A percentile compares a stretch with the other conserved stretches of the same genome.
These are phyloP conservation scores for Hirundo rustica DNA, from an alignment of 2,797 vertebrate species.

Conservation along the genomic window DNA sequence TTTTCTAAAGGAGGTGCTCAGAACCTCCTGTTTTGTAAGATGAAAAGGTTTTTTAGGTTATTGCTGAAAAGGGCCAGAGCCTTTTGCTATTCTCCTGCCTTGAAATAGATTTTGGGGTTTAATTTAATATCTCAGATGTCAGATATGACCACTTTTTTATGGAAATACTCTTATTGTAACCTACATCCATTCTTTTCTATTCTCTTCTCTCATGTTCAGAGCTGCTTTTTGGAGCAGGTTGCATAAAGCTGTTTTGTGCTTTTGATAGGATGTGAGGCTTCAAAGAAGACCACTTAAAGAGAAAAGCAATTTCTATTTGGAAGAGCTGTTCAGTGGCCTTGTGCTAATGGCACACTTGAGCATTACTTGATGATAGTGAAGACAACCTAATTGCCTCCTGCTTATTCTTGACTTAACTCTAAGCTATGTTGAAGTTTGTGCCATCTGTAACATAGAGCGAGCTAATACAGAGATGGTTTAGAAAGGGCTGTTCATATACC, in stretches of 20 bases:
- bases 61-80: slow-evolving; percentile 53
- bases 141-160: slow-evolving; percentile 44
- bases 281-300: slow-evolving; percentile 53
- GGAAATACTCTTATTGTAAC: slow-evolving; percentile 59
- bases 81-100: slow-evolving; percentile 50
- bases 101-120: slow-evolving; percentile 58
- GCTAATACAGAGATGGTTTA: not conserved
- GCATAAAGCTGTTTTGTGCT: slow-evolving; percentile 62
- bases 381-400: slow-evolving; percentile 13
- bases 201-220: slow-evolving; percentile 22
- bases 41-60: slow-evolving; percentile 45
- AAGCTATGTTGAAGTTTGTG: not conserved
- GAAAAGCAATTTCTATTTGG: slow-evolving; percentile 42
- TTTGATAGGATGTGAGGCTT: slow-evolving; percentile 38
- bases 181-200: slow-evolving; percentile 37
- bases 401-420: slow-evolving; percentile 28
- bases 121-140: slow-evolving; percentile 62
- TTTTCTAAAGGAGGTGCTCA: slow-evolving; percentile 21
- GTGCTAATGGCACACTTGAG: slow-evolving; percentile 46
- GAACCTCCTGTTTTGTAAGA: slow-evolving; percentile 50
- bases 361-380: not conserved
- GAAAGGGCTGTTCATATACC: not conserved
- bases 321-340: not conserved
- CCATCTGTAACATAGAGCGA: not conserved
- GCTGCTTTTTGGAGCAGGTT: slow-evolving; percentile 56